Percentiles rank a stretch among this genome's conserved stretches.
phyloP scores from a whole-genome alignment of 2,888 invertebrate species.

The Mantis religiosa region DNA sequence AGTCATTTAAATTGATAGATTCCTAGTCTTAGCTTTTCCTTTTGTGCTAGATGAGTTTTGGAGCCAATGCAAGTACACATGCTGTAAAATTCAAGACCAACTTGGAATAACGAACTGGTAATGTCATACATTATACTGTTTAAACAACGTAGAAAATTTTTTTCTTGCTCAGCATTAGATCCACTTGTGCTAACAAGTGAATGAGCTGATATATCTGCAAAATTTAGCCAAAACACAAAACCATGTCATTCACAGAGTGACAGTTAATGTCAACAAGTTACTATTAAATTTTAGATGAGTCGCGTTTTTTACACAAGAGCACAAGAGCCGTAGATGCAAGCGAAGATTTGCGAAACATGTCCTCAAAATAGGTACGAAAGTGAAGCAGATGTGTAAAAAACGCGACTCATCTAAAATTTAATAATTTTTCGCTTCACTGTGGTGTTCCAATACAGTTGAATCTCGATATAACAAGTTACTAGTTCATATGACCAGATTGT shows the following conservation, averaged over 20 bases:
- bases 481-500: neutral
- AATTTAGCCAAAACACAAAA: neutral
- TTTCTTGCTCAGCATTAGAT: neutral
- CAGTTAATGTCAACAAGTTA: neutral
- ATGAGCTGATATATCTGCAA: neutral
- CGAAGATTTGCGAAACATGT: no score
- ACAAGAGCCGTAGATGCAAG: no score
- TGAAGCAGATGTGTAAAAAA: no score
- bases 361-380: no score
- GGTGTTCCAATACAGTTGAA: no score
- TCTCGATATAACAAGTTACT: no score
- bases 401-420: no score
- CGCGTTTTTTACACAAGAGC: no score
- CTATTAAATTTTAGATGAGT: no score
- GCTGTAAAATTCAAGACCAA: neutral
- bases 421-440: no score
- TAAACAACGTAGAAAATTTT: constrained; percentile 3
- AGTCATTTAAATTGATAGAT: neutral
- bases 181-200: neutral
- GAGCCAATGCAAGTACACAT: neutral
- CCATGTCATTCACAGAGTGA: constrained; percentile 14
- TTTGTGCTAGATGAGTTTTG: neutral
- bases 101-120: neutral
- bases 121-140: neutral
- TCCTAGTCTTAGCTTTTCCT: neutral